Evolutionary conservation across 2,113 vertebrate species (phyloP).

Genomic region (Cyprinodon tularosa): DNA sequence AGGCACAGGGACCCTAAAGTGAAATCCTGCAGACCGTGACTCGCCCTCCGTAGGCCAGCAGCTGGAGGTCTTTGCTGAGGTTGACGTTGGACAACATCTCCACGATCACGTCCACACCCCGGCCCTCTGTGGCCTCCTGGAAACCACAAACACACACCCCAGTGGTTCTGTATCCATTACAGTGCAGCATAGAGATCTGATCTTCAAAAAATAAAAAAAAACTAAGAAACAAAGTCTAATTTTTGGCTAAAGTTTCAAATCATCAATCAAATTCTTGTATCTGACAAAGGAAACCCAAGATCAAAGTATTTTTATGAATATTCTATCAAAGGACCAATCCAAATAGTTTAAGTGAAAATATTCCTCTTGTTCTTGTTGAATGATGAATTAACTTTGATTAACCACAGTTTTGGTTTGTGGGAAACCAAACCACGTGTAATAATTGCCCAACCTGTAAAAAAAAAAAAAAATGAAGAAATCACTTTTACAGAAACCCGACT

Average conservation of each 20-base stretch:
- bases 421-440: not conserved
- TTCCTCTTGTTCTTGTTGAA: not conserved
- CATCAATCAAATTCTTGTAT: not conserved
- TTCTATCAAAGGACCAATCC: not conserved
- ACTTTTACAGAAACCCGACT: not conserved
- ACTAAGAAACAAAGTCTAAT: no score
- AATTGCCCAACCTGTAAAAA: not conserved
- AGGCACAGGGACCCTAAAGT: not conserved
- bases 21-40: slow-evolving; percentile 81
- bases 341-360: not conserved
- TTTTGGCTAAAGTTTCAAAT: not conserved
- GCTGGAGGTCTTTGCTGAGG: slow-evolving; percentile 87
- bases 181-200: not conserved
- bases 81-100: slow-evolving; percentile 96
- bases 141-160: slow-evolving; percentile 21
- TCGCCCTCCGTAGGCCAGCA: slow-evolving; percentile 82
- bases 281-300: not conserved
- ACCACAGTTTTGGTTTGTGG: not conserved
- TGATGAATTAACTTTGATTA: not conserved
- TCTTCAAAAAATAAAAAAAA: not conserved
- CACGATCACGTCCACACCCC: slow-evolving; percentile 87
- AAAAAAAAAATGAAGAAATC: not conserved
- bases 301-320: not conserved
- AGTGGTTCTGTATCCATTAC: not conserved
- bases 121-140: slow-evolving; percentile 78